Evolutionary conservation across 2,797 vertebrate species (phyloP).

Genomic region (Ptychobarbus kaznakovi): DNA sequence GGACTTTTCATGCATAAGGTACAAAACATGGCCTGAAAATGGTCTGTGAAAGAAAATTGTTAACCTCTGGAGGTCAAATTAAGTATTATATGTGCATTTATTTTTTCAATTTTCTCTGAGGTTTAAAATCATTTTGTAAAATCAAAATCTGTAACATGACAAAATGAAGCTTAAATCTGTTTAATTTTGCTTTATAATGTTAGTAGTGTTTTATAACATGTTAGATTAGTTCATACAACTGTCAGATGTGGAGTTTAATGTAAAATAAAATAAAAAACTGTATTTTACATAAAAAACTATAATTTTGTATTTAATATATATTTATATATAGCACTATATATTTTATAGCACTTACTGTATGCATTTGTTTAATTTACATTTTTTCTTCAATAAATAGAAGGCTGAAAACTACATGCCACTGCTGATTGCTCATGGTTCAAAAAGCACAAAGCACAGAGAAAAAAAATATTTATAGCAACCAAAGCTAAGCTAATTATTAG

Average conservation of each 20-base stretch:
- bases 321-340: too few relatives aligned
- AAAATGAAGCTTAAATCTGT: neutral
- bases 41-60: neutral
- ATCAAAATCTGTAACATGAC: neutral
- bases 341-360: neutral
- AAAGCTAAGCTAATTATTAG: neutral
- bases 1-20: neutral
- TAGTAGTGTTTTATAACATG: neutral
- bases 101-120: neutral
- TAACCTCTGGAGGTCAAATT: neutral
- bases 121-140: neutral
- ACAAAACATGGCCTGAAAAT: neutral
- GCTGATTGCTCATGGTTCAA: neutral
- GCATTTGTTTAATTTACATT: neutral
- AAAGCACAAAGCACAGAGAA: neutral
- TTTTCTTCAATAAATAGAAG: neutral
- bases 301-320: too few relatives aligned
- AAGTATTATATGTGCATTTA: neutral
- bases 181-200: neutral
- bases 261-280: neutral
- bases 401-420: neutral
- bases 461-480: neutral
- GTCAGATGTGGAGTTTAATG: neutral
- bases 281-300: neutral
- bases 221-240: neutral